Base-by-base conservation (phyloP, 2,113 vertebrate genomes). In the Cichladusa arquata region DNA sequence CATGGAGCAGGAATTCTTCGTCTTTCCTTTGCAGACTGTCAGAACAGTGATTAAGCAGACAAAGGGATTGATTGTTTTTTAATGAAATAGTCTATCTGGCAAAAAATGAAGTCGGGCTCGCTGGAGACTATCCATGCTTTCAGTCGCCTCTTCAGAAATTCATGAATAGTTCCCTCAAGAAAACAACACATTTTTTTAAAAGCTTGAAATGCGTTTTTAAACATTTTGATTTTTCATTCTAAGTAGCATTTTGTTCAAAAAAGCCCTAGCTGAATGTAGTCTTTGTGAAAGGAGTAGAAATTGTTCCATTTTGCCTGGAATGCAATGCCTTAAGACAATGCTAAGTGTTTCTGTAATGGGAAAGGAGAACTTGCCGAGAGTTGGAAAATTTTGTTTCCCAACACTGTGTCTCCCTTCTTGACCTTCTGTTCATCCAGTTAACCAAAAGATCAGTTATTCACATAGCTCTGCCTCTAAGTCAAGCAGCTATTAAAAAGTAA, bases 11-110 rank as follows among this genome's bases (percentile, higher is more conserved):
- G 90, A 95, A 95, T 91, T 95, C 69, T 94, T 90, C 51, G 71
- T 88, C 90, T 96, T 94, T 74, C 91, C 77, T 92, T 92, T 78
- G 87, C 82, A 92, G 94, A 66, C 81, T 95, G 94, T 95, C 94
- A 97, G 96, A 93, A 91, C 79, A 94, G 92, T 96, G 93, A 97
- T 97, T 97, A 97, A 96, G 80, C 91, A 95, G 95, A 97, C 94
- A 96, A 97, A 95, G 92, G 93, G 91, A 97, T 94, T 97, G 95
- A 96, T 96, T 95, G 95, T 93, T 92, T 97, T 97, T 97, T 97
- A 96, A 97, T 97, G 95, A 96, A 97, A 93, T 90, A 94, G 80
- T 93, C 92, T 96, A 86, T 97, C 88, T 92, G 91, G 91, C 88
- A 97, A 97, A 96, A 97, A 97, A 93, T 78, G 51, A 92, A 96